Base-by-base conservation (phyloP, 2,113 vertebrate species). In the Symphodus melops region DNA sequence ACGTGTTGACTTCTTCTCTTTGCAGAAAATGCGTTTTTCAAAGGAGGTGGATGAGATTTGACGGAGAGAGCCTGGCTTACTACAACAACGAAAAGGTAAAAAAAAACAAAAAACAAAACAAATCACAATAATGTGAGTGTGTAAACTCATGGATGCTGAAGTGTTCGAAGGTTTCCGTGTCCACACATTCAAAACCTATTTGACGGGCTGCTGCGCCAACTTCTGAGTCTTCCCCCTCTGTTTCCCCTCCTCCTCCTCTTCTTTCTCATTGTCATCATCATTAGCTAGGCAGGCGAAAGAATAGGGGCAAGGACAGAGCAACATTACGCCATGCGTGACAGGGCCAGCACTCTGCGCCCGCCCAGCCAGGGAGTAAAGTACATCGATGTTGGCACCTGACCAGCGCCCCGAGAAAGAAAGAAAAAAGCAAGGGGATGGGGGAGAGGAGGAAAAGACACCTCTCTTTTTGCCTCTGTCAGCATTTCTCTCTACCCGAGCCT, bases 1-100 rank as follows among this genome's bases (percentile, higher is more conserved):
- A 3, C 65, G 53, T 59, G 21, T 14, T 52, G 21, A 19, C n/a
- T 14, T 41, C 54, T 59, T 61, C 75, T 55, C 20, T 48, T 78
- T 85, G 39, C 84, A 99, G 98, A 75, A 98, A 97, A 14, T 73
- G 93, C 17, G 93, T 98, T 78, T 99, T 97, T 92, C 98, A 99
- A 87, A 96, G 95, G 90, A 94, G 97, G 77, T 99, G 97, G 97
- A 95, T 99, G 73, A 96, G 96, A 81, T 96, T 97, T 51, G 95
- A 98, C 57, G 97, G 97, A 17, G 92, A 96, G 61, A 95, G 91
- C 76, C 89, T 99, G 88, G 94, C 96, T 62, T 99, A 99, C 81
- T 98, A 96, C 89, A 97, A 96, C 87, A 99, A 95, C 0, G 98
- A 99, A 55, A 98, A 97, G 95, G 98, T 98, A 89, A 91, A 89